These are phyloP conservation scores for Nephrocerus scutellatus DNA, from an alignment of 2,888 invertebrate species.

Conservation along the genomic window DNA sequence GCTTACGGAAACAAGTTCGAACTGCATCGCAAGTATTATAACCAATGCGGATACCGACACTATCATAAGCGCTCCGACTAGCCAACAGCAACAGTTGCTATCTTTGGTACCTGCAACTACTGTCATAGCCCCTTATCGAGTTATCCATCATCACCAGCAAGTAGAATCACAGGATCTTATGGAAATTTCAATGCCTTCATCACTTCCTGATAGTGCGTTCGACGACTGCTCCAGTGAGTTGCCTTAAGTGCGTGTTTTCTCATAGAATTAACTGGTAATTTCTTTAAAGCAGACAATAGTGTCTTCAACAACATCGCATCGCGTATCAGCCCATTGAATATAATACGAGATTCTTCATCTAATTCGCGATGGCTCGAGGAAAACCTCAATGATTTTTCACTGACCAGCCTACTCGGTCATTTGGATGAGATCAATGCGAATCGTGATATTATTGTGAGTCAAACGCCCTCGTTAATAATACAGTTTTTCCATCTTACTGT, in stretches of 20 bases:
- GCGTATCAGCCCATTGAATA: constrained; percentile 59
- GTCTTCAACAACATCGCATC: constrained; percentile 41
- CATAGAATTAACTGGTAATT: too few relatives aligned
- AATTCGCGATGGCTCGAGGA: constrained; percentile 47
- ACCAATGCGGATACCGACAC: too few relatives aligned
- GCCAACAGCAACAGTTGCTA: too few relatives aligned
- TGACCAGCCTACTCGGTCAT: constrained; percentile 77
- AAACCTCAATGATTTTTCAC: constrained; percentile 76
- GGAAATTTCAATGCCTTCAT: background rate
- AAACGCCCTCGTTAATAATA: background rate
- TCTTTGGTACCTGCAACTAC: too few relatives aligned
- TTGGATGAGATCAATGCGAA: constrained; percentile 56
- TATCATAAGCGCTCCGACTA: too few relatives aligned
- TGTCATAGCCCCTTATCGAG: too few relatives aligned
- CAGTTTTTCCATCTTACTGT: background rate
- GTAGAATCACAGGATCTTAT: background rate
- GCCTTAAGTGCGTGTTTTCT: background rate
- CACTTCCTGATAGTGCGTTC: constrained; percentile 25
- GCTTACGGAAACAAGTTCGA: too few relatives aligned
- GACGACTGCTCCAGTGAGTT: constrained; percentile 35
- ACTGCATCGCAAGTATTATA: too few relatives aligned
- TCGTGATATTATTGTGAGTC: constrained; percentile 39
- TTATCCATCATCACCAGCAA: constrained; percentile 6
- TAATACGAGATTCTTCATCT: constrained; percentile 53
- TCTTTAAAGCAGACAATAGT: constrained; percentile 32